Conservation (phyloP, 1,140 invertebrate genomes). For the Brachystomella parvula region DNA sequence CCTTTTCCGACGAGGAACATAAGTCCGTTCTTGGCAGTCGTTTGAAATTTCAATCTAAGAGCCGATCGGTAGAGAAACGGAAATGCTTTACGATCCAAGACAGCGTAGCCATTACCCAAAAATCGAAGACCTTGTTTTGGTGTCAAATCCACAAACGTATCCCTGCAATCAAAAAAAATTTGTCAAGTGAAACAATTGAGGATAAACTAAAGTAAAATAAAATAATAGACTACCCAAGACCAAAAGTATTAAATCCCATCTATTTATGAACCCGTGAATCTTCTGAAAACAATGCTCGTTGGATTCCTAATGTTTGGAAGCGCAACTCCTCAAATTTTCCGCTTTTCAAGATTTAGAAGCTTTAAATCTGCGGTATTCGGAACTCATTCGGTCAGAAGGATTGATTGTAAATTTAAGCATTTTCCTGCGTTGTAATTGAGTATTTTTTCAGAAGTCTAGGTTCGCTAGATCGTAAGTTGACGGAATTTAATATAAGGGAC, state of each 20-base stretch:
- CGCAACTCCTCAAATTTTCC: not conserved
- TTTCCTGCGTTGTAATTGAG: too few relatives aligned
- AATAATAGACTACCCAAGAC: too few relatives aligned
- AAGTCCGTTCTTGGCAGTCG: slow-evolving; percentile 73
- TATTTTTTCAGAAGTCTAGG: too few relatives aligned
- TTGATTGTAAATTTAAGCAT: too few relatives aligned
- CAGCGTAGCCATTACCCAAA: slow-evolving; percentile 73
- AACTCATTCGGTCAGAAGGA: too few relatives aligned
- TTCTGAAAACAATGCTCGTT: too few relatives aligned
- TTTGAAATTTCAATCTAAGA: slow-evolving; percentile 73
- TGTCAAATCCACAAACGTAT: slow-evolving; percentile 55
- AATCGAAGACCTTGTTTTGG: slow-evolving; percentile 68
- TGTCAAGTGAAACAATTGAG: not conserved
- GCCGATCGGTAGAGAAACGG: slow-evolving; percentile 50
- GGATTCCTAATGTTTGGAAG: not conserved
- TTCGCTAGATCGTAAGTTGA: not conserved
- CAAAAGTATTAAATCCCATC: too few relatives aligned
- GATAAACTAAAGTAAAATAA: too few relatives aligned
- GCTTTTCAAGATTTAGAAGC: too few relatives aligned
- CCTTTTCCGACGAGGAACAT: slow-evolving; percentile 72
- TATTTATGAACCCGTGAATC: too few relatives aligned
- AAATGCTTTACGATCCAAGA: slow-evolving; percentile 53
- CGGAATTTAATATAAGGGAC: too few relatives aligned
- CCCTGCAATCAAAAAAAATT: slow-evolving; percentile 43
- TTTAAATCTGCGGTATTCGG: too few relatives aligned